phyloP scores from a whole-genome alignment of 2,113 vertebrate species.

The Poeciliopsis occidentalis region DNA sequence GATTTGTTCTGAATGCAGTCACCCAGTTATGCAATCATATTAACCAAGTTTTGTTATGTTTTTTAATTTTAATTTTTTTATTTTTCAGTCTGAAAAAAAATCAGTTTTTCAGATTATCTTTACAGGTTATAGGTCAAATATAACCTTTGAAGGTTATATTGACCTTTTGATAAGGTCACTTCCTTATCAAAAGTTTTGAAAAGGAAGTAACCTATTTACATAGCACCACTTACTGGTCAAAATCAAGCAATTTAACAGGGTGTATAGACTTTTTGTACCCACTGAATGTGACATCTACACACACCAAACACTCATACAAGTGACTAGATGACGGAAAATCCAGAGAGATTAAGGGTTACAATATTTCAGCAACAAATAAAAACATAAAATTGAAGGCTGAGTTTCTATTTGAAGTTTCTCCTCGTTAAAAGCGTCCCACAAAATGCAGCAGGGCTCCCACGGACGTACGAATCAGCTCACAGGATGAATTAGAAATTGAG shows the following conservation, averaged over 20 bases:
- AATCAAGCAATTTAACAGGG: not conserved
- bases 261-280: not conserved
- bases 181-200: not conserved
- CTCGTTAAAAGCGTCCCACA: slow-evolving; percentile 7
- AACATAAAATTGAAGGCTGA: not conserved
- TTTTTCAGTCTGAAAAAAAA: no score
- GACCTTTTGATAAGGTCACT: no score
- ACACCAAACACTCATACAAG: not conserved
- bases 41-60: not conserved
- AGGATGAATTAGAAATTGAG: not conserved
- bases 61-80: no score
- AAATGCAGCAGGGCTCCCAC: not conserved
- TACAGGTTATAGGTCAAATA: not conserved
- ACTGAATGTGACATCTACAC: not conserved
- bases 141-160: no score
- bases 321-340: not conserved
- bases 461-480: not conserved
- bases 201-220: not conserved
- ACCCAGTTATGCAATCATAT: not conserved
- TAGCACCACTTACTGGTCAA: not conserved
- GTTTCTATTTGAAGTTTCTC: slow-evolving; percentile 1
- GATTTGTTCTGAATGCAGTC: not conserved
- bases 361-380: not conserved
- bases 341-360: not conserved
- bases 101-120: no score